Evolutionary conservation across 2,888 invertebrate species (phyloP), one percentile per base, ranked within the genome.

Genomic region (Nysson spinosus): DNA sequence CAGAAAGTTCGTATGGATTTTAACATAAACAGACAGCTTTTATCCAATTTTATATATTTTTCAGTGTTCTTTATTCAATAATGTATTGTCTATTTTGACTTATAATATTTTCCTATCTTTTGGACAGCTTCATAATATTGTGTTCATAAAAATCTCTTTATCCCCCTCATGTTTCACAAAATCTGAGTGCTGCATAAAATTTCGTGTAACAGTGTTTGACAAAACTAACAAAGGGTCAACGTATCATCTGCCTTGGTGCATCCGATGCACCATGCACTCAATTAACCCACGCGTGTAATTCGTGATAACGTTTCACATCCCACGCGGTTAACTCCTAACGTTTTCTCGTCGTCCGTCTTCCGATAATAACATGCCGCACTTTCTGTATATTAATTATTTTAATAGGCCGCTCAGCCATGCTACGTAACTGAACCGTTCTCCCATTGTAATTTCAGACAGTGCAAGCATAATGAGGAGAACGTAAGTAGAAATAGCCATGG

Each of bases 361-460:
- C 51, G 6, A 51, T 32, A 22, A 34, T 34, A 34, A 34, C 12
- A 5, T 14, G 7, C 32, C 17, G 11, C 32, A 32, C 51, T 54
- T 54, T 54, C 44, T 44, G 26, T 54, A 43, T 24, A 54, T 54
- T 37, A 28, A 54, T 54, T 26, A 44, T 20, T 52, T 52, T 26
- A 43, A 52, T 17, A 52, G 51, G 11, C n/a, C 17, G 24, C 17
- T 43, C 35, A 19, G 35, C 39, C 34, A 7, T 30, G 34, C 34
- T 16, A 14, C 34, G 34, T 9, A 3, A 14, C 4, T 4, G 34
- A 34, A 14, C 34, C 34, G 14, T 30, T 30, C 9, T 11, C 11
- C 34, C 34, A 14, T 34, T 34, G 34, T 5, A 9, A 24, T 24
- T n/a, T n/a, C n/a, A n/a, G n/a, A n/a, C n/a, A n/a, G n/a, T n/a